Conservation (phyloP, 2,797 vertebrate genomes). For the Sciaenops ocellatus region DNA sequence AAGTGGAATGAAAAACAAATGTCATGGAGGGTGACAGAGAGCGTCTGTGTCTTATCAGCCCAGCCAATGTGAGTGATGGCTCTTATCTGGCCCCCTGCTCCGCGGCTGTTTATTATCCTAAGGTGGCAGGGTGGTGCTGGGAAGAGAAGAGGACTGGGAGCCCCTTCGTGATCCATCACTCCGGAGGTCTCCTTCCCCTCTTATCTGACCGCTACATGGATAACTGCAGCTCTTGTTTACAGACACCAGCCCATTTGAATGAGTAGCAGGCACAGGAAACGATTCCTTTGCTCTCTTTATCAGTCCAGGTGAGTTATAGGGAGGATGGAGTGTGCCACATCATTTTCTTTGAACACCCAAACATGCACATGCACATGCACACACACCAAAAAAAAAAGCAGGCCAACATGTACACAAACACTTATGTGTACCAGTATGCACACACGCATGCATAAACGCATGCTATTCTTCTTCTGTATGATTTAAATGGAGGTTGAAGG, state of each 20-base stretch:
- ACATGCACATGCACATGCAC: conserved; percentile 32
- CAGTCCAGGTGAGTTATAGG: conserved; percentile 79
- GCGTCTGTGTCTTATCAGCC: conserved; percentile 87
- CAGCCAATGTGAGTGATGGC: conserved; percentile 85
- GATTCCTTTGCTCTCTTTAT: conserved; percentile 81
- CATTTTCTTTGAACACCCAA: conserved; percentile 61
- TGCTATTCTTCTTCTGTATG: conserved; percentile 61
- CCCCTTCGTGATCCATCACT: conserved; percentile 85
- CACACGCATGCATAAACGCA: conserved; percentile 36
- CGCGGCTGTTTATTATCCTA: conserved; percentile 86
- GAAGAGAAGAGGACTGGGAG: conserved; percentile 81
- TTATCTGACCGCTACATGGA: conserved; percentile 85
- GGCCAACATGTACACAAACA: conserved; percentile 32
- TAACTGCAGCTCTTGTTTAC: conserved; percentile 84
- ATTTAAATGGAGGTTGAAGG: conserved; percentile 69
- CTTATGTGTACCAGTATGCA: conserved; percentile 9
- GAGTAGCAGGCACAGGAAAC: conserved; percentile 79
- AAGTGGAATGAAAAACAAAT: conserved; percentile 88
- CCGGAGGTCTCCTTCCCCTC: conserved; percentile 82
- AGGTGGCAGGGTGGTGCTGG: conserved; percentile 84
- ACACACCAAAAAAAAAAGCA: conserved; percentile 18
- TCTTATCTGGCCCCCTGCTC: conserved; percentile 87
- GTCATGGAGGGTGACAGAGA: conserved; percentile 86
- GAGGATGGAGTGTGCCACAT: conserved; percentile 70
- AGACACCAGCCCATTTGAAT: conserved; percentile 80